Evolutionary conservation across 2,888 invertebrate genomes (phyloP).

Genomic region (Palloptera scutellata): DNA sequence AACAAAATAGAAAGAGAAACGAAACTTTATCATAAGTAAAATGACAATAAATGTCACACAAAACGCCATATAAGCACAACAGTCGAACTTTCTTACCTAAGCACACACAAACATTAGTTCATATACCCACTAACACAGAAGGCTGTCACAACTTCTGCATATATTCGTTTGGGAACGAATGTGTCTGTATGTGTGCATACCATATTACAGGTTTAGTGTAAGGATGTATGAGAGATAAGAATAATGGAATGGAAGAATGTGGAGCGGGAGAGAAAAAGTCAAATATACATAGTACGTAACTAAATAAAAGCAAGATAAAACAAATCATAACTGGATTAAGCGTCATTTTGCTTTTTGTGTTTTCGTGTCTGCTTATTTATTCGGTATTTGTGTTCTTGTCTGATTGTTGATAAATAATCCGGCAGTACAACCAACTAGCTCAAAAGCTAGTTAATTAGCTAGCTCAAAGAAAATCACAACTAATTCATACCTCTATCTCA

Average conservation of each 20-base stretch:
- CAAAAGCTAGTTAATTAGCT: no score
- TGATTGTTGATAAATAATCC: conserved; percentile 26
- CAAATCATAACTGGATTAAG: conserved; percentile 24
- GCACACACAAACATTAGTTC: background rate
- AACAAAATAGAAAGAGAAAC: no score
- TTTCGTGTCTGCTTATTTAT: background rate
- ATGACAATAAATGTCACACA: conserved; percentile 56
- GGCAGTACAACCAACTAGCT: no score
- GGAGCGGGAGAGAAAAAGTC: no score
- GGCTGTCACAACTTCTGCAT: conserved; percentile 11
- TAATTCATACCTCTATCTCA: no score
- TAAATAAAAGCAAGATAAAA: conserved; percentile 8
- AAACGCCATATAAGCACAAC: conserved; percentile 52
- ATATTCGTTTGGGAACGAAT: background rate
- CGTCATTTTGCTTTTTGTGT: background rate
- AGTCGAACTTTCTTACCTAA: conserved; percentile 18
- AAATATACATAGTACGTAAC: background rate
- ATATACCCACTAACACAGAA: background rate
- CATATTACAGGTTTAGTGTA: background rate
- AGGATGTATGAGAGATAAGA: background rate
- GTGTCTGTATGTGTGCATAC: background rate
- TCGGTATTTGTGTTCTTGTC: conserved; percentile 11
- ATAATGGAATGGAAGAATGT: no score
- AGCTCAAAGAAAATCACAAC: background rate
- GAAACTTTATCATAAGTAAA: conserved; percentile 55